Evolutionary conservation across 2,888 invertebrate genomes (phyloP).

Genomic region (Flexamia atlantica): DNA sequence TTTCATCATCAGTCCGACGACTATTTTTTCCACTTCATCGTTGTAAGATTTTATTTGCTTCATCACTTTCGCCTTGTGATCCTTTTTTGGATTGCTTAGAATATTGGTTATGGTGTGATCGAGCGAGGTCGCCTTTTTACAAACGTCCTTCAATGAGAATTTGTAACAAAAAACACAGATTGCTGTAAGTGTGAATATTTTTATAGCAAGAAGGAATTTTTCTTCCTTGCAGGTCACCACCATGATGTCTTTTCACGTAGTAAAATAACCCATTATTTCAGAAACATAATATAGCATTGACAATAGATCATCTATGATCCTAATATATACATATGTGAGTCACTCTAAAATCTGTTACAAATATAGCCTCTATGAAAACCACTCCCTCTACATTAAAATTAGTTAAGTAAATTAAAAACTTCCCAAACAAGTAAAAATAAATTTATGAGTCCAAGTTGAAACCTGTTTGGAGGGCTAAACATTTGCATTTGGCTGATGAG

Average conservation of each 20-base stretch:
- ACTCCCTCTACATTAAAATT: neutral
- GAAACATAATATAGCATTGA: too few relatives aligned
- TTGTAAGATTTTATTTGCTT: slow-evolving; percentile 41
- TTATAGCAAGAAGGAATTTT: neutral
- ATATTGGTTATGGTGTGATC: slow-evolving; percentile 8
- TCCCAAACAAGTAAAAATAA: neutral
- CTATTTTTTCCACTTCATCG: slow-evolving; percentile 36
- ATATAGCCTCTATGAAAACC: too few relatives aligned
- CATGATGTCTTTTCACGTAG: neutral
- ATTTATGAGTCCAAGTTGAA: too few relatives aligned
- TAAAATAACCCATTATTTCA: neutral
- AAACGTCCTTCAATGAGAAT: slow-evolving; percentile 16
- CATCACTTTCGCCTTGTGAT: neutral
- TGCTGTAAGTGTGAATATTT: neutral
- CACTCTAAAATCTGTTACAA: too few relatives aligned
- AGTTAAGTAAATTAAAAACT: neutral
- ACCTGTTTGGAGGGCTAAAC: too few relatives aligned
- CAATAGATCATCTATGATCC: too few relatives aligned
- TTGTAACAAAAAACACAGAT: neutral
- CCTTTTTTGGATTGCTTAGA: slow-evolving; percentile 32
- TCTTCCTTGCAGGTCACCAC: neutral
- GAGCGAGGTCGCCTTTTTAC: neutral
- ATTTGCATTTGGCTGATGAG: too few relatives aligned
- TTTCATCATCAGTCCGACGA: slow-evolving; percentile 12
- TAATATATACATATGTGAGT: too few relatives aligned